Conservation (phyloP, 92 coral and sea anemone genomes). For the Heteractis magnifica region DNA sequence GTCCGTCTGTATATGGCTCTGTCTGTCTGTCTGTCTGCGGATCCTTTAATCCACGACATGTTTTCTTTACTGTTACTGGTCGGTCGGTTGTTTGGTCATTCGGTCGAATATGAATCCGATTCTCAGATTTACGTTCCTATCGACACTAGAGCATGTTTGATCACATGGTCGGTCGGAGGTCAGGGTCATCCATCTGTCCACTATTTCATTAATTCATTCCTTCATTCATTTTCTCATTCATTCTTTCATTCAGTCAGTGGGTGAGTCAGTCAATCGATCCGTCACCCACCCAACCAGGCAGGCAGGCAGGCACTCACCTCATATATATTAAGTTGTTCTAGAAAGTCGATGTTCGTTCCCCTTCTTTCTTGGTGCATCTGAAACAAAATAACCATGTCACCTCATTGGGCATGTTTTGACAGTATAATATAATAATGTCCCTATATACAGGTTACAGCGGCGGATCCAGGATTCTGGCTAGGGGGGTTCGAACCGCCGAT, state of each 20-base stretch:
- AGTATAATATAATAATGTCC: too few relatives aligned
- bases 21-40: background rate
- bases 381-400: background rate
- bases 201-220: too few relatives aligned
- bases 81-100: background rate
- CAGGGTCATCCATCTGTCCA: too few relatives aligned
- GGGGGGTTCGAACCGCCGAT: too few relatives aligned
- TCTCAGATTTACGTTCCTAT: too few relatives aligned
- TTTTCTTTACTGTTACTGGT: background rate
- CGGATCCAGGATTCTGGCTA: too few relatives aligned
- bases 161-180: background rate
- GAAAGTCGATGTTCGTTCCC: slow-evolving; percentile 80
- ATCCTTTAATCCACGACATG: background rate
- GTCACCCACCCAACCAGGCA: background rate
- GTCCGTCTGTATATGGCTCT: background rate
- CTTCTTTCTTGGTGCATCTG: slow-evolving; percentile 73
- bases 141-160: too few relatives aligned
- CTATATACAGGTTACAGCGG: too few relatives aligned
- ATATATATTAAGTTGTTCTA: slow-evolving; percentile 88
- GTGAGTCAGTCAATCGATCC: background rate
- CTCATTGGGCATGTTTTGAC: background rate
- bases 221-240: too few relatives aligned
- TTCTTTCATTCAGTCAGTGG: too few relatives aligned
- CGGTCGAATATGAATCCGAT: background rate
- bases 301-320: slow-evolving; percentile 52